phyloP scores from a whole-genome alignment of 1,140 invertebrate genomes.

The Cecropterus lyciades region DNA sequence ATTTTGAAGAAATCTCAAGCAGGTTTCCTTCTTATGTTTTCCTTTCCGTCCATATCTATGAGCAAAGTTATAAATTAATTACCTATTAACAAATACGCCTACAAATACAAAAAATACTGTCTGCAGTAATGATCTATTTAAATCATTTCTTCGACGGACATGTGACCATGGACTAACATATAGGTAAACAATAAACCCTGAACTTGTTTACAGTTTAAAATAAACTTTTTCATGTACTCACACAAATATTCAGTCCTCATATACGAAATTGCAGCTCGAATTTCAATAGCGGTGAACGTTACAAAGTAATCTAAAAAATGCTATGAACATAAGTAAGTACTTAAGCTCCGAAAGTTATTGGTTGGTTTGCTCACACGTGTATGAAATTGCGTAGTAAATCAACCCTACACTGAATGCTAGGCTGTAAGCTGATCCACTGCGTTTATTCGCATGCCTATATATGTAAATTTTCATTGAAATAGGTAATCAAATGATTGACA shows the following conservation, averaged over 20 bases:
- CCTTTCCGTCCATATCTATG: no score
- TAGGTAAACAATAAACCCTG: slow-evolving; percentile 1
- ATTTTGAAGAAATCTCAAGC: no score
- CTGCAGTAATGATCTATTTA: neutral
- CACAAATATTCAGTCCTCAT: neutral
- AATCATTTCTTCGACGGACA: neutral
- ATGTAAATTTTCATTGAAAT: neutral
- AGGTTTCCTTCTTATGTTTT: no score
- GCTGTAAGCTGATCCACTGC: neutral
- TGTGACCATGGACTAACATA: neutral
- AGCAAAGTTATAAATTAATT: no score
- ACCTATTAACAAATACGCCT: no score
- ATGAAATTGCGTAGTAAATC: slow-evolving; percentile 3
- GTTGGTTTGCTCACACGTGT: slow-evolving; percentile 7
- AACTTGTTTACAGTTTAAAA: slow-evolving; percentile 3
- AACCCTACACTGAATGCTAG: neutral
- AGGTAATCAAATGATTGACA: no score
- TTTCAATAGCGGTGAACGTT: neutral
- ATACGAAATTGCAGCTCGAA: neutral
- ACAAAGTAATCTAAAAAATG: neutral
- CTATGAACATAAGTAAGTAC: neutral
- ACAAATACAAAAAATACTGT: no score
- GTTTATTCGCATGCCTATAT: neutral
- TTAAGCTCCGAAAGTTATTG: neutral
- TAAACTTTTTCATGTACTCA: neutral